These are phyloP conservation scores for Palythoa grandiflora DNA, from an alignment of 92 coral and sea anemone genomes.

Conservation along the genomic window DNA sequence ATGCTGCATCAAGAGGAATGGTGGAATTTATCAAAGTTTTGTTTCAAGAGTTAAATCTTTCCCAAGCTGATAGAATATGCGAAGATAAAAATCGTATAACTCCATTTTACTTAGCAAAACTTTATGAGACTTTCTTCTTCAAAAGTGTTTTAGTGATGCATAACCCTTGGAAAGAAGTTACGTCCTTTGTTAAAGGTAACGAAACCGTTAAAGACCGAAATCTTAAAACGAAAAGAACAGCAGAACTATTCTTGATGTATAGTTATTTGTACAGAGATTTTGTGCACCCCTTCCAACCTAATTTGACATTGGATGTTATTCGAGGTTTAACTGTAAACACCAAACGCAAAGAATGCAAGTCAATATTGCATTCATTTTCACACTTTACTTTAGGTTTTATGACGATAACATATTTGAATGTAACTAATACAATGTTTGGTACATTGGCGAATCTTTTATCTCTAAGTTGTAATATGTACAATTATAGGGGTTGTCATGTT, in stretches of 20 bases:
- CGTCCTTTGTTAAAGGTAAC: not conserved
- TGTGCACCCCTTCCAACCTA: not conserved
- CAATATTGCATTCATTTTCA: not conserved
- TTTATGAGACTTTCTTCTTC: not conserved
- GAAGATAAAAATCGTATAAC: slow-evolving; percentile 17
- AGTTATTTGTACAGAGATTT: slow-evolving; percentile 13
- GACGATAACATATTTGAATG: not conserved
- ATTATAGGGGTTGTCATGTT: too few relatives aligned
- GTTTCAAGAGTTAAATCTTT: slow-evolving; percentile 5
- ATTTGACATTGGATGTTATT: slow-evolving; percentile 16
- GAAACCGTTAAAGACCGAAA: not conserved
- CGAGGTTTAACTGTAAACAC: not conserved
- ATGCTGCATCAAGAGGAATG: slow-evolving; percentile 44
- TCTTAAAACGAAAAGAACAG: slow-evolving; percentile 8
- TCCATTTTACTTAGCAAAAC: slow-evolving; percentile 15
- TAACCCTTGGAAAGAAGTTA: slow-evolving; percentile 16
- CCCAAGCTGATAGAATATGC: not conserved
- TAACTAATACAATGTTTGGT: not conserved
- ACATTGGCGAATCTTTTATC: too few relatives aligned
- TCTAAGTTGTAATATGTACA: too few relatives aligned
- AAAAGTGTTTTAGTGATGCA: not conserved
- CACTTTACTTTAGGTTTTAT: too few relatives aligned
- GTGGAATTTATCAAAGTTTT: not conserved
- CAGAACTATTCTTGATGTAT: slow-evolving; percentile 19
- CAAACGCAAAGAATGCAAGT: not conserved